These are phyloP conservation scores for Neomorphus geoffroyi DNA, from an alignment of 2,797 vertebrate genomes.

Conservation along the genomic window DNA sequence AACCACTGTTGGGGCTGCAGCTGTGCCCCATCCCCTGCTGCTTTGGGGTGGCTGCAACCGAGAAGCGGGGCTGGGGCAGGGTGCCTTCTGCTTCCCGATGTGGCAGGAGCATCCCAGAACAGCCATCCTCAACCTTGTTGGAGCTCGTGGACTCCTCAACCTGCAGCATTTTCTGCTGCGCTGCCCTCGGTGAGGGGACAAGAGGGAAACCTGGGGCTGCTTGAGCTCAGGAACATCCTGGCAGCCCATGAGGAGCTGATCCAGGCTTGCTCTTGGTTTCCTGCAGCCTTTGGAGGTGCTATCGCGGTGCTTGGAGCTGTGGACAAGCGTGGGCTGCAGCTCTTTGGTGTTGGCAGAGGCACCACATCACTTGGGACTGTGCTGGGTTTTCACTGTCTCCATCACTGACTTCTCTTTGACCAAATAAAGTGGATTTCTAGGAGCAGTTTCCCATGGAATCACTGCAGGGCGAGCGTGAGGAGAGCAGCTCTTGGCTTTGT, in stretches of 20 bases:
- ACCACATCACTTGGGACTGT: rapidly evolving
- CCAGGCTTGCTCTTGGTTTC: rapidly evolving
- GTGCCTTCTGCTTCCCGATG: background rate
- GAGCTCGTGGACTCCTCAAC: background rate
- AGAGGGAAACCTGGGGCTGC: background rate
- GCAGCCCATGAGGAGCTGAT: rapidly evolving
- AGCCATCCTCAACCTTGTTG: background rate
- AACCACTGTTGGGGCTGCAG: background rate
- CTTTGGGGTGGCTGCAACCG: background rate
- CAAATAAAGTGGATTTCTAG: slow-evolving; percentile 39
- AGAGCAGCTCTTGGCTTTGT: background rate
- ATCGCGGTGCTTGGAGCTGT: background rate
- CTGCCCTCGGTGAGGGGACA: background rate
- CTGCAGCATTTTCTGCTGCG: background rate
- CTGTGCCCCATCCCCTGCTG: background rate
- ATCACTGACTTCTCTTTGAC: background rate
- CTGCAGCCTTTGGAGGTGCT: background rate
- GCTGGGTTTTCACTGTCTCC: background rate
- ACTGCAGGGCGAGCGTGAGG: rapidly evolving
- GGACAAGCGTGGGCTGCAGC: rapidly evolving
- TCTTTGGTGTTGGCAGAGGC: background rate
- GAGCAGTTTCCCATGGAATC: background rate
- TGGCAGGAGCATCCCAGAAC: background rate
- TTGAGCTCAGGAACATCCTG: background rate
- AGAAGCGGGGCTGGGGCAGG: background rate